Evolutionary conservation across 1,140 invertebrate genomes (phyloP), one percentile per base, ranked within the genome.

Genomic region (Drosophila kanapiae): DNA sequence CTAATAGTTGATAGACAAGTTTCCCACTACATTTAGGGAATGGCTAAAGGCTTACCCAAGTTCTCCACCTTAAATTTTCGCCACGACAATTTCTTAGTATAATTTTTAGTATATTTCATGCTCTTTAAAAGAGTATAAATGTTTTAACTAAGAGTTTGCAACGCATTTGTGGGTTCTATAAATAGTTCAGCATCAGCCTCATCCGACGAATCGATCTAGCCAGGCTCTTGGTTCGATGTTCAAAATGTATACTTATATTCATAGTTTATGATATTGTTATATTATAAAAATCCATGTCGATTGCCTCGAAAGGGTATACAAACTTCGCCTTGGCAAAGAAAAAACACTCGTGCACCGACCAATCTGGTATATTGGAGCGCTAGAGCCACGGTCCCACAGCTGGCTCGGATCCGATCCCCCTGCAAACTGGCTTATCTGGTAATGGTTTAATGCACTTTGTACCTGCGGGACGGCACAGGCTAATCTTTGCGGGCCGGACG

Each of bases 401-500:
- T 33, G 48, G 9, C 48, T 51, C 7, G 9, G 11, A 27, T 6
- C 11, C 16, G 35, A 58, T 23, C 18, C 8, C 11, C 29, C n/a
- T 57, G 35, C 16, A 63, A 63, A 40, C 51, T 58, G 11, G 35
- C 3, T 31, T 54, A 35, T 54, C 51, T 54, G n/a, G 18, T 8
- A n/a, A 7, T 29, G 16, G 23, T 16, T 40, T 27, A 27, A 65
- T 69, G 79, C 79, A 78, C 56, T 78, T 77, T 63, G 65, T 68
- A 69, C 65, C 35, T 42, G 35, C 6, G 13, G 18, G 45, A 48
- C 27, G 1, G 27, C 16, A 27, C 53, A 13, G 11, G 14, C 16
- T 18, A 29, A 35, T 47, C 42, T 37, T 14, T 67, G 59, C 63
- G 35, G 16, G 16, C 40, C 16, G 16, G 9, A 56, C 9, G 8